Percentiles rank a stretch among this genome's conserved stretches.
These are phyloP conservation scores for Caenorhabditis brenneri DNA, from an alignment of 1,140 invertebrate genomes.

Conservation along the genomic window DNA sequence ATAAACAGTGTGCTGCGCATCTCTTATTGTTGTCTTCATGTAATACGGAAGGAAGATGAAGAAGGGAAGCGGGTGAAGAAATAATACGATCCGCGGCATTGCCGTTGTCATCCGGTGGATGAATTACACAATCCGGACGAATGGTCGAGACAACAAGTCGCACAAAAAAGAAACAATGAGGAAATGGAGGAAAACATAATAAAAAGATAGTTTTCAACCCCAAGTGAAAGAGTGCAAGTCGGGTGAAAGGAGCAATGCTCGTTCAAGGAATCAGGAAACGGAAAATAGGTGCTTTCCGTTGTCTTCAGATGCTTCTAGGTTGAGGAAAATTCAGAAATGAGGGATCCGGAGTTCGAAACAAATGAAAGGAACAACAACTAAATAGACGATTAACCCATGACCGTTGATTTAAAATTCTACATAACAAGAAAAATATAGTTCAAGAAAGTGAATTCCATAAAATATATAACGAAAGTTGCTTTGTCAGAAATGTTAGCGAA, in stretches of 20 bases:
- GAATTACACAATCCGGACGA: constrained; percentile 14
- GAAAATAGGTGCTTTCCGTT: neutral
- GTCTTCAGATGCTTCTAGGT: neutral
- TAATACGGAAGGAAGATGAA: constrained; percentile 22
- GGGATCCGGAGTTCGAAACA: too few relatives aligned
- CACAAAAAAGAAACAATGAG: constrained; percentile 17
- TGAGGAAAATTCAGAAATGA: neutral
- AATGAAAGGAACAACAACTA: too few relatives aligned
- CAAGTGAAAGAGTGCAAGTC: neutral
- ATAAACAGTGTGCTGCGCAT: constrained; percentile 34
- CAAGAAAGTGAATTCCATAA: too few relatives aligned
- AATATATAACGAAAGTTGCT: too few relatives aligned
- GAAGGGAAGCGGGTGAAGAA: neutral
- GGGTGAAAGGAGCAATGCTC: neutral
- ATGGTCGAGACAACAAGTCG: neutral
- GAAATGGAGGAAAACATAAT: neutral
- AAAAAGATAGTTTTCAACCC: neutral
- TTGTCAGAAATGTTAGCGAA: too few relatives aligned
- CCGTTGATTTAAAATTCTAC: too few relatives aligned
- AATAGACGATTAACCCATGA: too few relatives aligned
- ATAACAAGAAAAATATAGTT: too few relatives aligned
- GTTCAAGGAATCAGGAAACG: neutral
- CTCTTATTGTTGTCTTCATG: neutral
- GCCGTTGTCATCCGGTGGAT: constrained; percentile 25
- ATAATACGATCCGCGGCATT: constrained; percentile 14